These are phyloP conservation scores for Apantesis nais DNA, from an alignment of 2,888 invertebrate species.

Conservation along the genomic window DNA sequence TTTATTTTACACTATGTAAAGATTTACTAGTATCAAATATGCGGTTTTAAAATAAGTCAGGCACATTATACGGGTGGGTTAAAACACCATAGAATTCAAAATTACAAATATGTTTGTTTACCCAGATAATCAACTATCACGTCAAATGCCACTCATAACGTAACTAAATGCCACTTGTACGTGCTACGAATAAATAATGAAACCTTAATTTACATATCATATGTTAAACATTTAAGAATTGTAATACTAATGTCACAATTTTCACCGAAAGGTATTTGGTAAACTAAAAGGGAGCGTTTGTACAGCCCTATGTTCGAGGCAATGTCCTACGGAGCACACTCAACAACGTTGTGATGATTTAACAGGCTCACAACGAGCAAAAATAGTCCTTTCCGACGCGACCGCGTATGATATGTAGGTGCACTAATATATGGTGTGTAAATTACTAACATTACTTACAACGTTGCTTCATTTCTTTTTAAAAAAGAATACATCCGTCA, in stretches of 20 bases:
- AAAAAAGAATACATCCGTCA: constrained; percentile 8
- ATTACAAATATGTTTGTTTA: constrained; percentile 11
- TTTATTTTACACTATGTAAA: too few relatives aligned
- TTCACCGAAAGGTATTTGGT: constrained; percentile 25
- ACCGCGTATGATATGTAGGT: constrained; percentile 53
- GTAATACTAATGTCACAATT: constrained; percentile 34
- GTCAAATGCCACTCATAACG: constrained; percentile 24
- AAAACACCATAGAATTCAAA: background rate
- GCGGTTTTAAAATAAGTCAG: background rate
- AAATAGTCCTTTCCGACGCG: constrained; percentile 73
- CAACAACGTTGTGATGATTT: constrained; percentile 77
- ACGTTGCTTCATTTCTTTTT: constrained; percentile 24
- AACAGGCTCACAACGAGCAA: constrained; percentile 70
- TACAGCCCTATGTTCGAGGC: constrained; percentile 62
- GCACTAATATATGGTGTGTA: constrained; percentile 19
- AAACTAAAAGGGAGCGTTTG: constrained; percentile 15
- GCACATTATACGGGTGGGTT: constrained; percentile 15
- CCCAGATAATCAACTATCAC: background rate
- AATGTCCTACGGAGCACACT: constrained; percentile 72
- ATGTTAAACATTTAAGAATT: constrained; percentile 9
- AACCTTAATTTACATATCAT: constrained; percentile 2
- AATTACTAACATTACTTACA: constrained; percentile 26
- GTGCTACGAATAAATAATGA: background rate
- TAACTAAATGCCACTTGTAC: constrained; percentile 9
- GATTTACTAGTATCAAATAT: constrained; percentile 8